These are phyloP conservation scores for Leptinotarsa lineolata DNA, from an alignment of 1,140 invertebrate genomes.

Conservation along the genomic window DNA sequence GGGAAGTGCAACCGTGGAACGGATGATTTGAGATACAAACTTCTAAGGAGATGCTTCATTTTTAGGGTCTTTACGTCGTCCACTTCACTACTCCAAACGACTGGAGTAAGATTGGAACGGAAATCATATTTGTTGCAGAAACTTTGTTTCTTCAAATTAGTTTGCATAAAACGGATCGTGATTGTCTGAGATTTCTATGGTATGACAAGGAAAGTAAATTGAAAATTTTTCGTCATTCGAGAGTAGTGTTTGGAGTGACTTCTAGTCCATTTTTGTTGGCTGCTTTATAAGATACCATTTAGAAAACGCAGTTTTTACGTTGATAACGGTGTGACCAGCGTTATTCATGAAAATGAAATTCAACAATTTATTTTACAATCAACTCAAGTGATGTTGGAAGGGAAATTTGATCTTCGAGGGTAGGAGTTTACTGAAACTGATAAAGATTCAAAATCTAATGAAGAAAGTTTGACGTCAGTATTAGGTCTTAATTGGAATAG, in stretches of 20 bases:
- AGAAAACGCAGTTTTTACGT: constrained; percentile 47
- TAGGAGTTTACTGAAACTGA: constrained; percentile 35
- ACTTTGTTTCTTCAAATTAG: constrained; percentile 56
- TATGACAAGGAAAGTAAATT: constrained; percentile 26
- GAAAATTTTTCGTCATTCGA: constrained; percentile 47
- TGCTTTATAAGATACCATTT: constrained; percentile 28
- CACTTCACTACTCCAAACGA: no score
- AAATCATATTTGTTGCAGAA: no score
- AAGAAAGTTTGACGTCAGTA: neutral
- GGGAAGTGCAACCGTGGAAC: no score
- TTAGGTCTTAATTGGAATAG: constrained; percentile 25
- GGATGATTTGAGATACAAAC: no score
- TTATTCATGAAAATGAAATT: constrained; percentile 30
- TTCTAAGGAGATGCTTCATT: no score
- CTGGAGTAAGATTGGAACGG: no score
- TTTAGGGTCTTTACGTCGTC: no score
- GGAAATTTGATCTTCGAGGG: constrained; percentile 42
- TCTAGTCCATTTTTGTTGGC: constrained; percentile 40
- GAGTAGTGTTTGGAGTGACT: constrained; percentile 38
- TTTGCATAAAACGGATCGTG: constrained; percentile 43
- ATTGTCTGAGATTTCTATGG: constrained; percentile 53
- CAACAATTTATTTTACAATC: constrained; percentile 37
- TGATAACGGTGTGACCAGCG: constrained; percentile 45
- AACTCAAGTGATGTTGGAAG: constrained; percentile 34
- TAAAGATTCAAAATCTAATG: neutral